A percentile compares a stretch with the other conserved stretches of the same genome.
These are phyloP conservation scores for Melanotaenia nigrans DNA, from an alignment of 2,797 vertebrate species.

Conservation along the genomic window DNA sequence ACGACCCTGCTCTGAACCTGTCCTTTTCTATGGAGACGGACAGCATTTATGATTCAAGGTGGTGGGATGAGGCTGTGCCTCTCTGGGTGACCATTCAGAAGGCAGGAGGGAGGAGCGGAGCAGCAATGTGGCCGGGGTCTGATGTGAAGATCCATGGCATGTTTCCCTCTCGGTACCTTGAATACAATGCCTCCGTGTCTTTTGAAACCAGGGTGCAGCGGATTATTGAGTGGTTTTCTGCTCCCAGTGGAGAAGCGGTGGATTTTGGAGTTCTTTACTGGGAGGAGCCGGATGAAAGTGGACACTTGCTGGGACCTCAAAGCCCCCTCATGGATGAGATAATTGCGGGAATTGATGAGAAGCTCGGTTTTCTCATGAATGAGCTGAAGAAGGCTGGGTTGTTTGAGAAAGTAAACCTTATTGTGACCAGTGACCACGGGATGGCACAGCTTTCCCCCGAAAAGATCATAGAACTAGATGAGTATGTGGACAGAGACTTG, in stretches of 20 bases:
- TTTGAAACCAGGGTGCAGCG: slow-evolving; percentile 87
- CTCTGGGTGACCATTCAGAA: slow-evolving; percentile 91
- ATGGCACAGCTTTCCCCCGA: slow-evolving; percentile 89
- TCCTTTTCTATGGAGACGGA: slow-evolving; percentile 89
- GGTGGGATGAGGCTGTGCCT: slow-evolving; percentile 92
- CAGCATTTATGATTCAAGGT: slow-evolving; percentile 84
- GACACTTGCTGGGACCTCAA: slow-evolving; percentile 88
- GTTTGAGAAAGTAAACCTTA: slow-evolving; percentile 86
- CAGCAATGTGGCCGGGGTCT: slow-evolving; percentile 94
- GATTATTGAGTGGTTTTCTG: slow-evolving; percentile 89
- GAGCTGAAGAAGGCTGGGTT: slow-evolving; percentile 85
- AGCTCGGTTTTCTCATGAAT: slow-evolving; percentile 88
- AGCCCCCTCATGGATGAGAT: slow-evolving; percentile 84
- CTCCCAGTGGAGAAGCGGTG: slow-evolving; percentile 82
- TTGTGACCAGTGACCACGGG: slow-evolving; percentile 94
- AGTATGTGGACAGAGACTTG: slow-evolving; percentile 85
- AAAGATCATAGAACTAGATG: slow-evolving; percentile 89
- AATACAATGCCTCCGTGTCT: slow-evolving; percentile 86
- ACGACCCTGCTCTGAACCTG: slow-evolving; percentile 85
- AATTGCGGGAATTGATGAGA: slow-evolving; percentile 87
- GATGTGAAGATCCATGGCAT: slow-evolving; percentile 88
- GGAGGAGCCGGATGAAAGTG: slow-evolving; percentile 92
- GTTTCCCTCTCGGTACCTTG: slow-evolving; percentile 85
- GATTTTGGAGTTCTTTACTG: slow-evolving; percentile 92
- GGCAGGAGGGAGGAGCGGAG: slow-evolving; percentile 85